These are phyloP conservation scores for Pterostichus niger DNA, from an alignment of 2,888 invertebrate genomes.

Conservation along the genomic window DNA sequence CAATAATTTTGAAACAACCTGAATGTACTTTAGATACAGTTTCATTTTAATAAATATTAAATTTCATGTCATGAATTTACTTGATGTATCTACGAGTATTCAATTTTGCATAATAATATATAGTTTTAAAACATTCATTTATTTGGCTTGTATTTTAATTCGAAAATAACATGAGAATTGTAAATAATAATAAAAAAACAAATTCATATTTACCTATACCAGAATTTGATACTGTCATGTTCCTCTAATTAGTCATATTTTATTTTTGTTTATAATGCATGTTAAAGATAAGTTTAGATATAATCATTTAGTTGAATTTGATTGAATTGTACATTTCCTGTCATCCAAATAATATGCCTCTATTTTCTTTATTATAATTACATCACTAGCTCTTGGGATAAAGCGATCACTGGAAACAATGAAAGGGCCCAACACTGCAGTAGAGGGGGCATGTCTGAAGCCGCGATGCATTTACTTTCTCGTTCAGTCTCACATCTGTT, in stretches of 20 bases:
- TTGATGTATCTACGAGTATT: constrained; percentile 1
- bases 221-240: too few species aligned
- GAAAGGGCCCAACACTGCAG: background rate
- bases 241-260: too few species aligned
- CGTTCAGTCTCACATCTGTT: constrained; percentile 55
- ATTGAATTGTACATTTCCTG: background rate
- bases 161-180: background rate
- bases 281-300: too few species aligned
- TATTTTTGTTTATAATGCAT: too few species aligned
- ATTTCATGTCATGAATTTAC: constrained; percentile 21
- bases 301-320: background rate
- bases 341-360: background rate
- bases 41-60: constrained; percentile 31
- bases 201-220: too few species aligned
- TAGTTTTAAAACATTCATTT: constrained; percentile 14
- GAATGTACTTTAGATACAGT: background rate
- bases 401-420: constrained; percentile 10
- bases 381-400: background rate
- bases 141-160: background rate
- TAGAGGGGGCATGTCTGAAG: constrained; percentile 3
- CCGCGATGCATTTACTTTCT: constrained; percentile 44
- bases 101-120: constrained; percentile 17
- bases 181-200: too few species aligned
- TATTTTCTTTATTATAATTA: constrained; percentile 22
- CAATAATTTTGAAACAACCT: too few species aligned